A percentile compares a stretch with the other conserved stretches of the same genome.
phyloP scores from a whole-genome alignment of 2,888 invertebrate species.

The Tridacna gigas region DNA sequence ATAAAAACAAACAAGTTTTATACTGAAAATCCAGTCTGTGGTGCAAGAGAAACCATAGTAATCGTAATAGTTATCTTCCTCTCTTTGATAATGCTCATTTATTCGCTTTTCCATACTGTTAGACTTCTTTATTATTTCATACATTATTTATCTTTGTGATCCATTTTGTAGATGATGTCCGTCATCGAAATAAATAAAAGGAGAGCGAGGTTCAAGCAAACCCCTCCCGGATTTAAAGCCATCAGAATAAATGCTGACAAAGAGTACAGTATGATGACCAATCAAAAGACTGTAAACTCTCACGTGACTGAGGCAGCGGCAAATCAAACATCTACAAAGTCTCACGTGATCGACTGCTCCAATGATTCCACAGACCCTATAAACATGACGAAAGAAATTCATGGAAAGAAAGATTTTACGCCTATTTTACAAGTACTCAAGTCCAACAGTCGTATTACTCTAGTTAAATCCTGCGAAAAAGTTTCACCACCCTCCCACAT shows the following conservation, averaged over 20 bases:
- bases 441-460: not conserved
- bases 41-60: too few species aligned
- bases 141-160: not conserved
- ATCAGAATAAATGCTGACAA: not conserved
- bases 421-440: not conserved
- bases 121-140: too few species aligned
- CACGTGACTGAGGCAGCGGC: too few species aligned
- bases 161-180: constrained; percentile 10
- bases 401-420: not conserved
- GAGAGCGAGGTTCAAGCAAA: not conserved
- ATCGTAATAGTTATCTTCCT: too few species aligned
- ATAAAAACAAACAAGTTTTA: too few species aligned
- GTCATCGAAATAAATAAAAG: constrained; percentile 5
- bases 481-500: not conserved
- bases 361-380: not conserved
- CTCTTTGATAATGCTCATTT: too few species aligned
- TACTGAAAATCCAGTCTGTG: too few species aligned
- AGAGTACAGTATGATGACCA: not conserved
- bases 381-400: not conserved
- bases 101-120: too few species aligned
- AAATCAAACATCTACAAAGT: not conserved
- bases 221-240: constrained; percentile 4
- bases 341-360: not conserved
- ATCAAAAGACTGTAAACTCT: not conserved
- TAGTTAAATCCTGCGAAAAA: not conserved